These are phyloP conservation scores for Neolamprologus falcicula DNA, from an alignment of 2,113 vertebrate genomes.

Conservation along the genomic window DNA sequence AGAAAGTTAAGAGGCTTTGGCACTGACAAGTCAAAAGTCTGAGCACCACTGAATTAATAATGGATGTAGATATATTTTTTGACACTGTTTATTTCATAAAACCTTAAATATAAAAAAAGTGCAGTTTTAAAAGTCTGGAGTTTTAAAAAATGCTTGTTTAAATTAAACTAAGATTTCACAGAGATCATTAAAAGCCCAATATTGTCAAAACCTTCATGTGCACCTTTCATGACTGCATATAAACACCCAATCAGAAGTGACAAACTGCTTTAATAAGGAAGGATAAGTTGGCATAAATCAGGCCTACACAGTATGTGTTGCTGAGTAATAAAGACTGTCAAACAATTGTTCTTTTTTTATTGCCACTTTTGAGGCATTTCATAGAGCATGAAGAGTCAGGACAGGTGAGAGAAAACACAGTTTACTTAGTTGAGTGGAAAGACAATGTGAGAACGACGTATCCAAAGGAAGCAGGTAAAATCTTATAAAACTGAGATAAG, in stretches of 20 bases:
- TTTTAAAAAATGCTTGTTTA: not conserved
- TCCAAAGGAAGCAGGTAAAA: not conserved
- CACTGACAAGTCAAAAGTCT: not conserved
- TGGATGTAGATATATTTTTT: not conserved
- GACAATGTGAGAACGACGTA: not conserved
- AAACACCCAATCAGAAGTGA: not conserved
- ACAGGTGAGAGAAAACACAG: not conserved
- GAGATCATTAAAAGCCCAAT: not conserved
- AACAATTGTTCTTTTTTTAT: not conserved
- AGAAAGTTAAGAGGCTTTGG: not conserved
- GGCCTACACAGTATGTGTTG: not conserved
- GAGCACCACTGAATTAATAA: not conserved
- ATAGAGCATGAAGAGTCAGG: not conserved
- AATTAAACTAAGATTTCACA: not conserved
- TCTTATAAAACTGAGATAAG: not conserved
- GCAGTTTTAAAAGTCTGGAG: not conserved
- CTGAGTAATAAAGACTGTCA: not conserved
- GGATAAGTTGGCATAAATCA: not conserved
- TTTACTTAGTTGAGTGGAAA: not conserved
- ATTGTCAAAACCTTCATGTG: not conserved
- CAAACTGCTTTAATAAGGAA: not conserved
- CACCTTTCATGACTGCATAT: not conserved
- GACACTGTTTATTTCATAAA: not conserved
- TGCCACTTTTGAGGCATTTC: not conserved
- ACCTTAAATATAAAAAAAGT: not conserved